These are phyloP conservation scores for Alligator sinensis DNA, from an alignment of 2,113 vertebrate species.

Conservation along the genomic window DNA sequence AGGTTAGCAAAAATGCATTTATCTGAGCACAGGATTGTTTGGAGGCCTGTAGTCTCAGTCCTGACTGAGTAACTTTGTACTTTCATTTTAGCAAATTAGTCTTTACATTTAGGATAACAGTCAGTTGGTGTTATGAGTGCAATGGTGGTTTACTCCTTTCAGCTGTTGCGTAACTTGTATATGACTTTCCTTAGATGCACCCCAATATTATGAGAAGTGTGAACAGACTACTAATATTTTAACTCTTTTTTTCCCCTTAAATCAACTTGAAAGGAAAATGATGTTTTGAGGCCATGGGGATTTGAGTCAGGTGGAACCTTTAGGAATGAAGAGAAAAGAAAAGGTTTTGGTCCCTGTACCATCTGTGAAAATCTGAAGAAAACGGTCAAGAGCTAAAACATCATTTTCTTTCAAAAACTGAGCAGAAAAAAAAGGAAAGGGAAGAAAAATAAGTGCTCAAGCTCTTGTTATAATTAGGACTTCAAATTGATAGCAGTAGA, in stretches of 20 bases:
- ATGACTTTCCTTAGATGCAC: not conserved
- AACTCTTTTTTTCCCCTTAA: slow-evolving; percentile 4
- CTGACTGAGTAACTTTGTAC: not conserved
- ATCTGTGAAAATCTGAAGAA: not conserved
- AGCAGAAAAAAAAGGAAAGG: not conserved
- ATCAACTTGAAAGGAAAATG: not conserved
- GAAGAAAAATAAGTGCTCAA: not conserved
- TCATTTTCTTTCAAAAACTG: not conserved
- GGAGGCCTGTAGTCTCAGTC: not conserved
- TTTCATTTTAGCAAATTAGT: not conserved
- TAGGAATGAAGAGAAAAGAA: slow-evolving; percentile 9
- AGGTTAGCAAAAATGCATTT: not conserved
- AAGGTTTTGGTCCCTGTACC: slow-evolving; percentile 37
- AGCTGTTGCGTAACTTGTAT: not conserved
- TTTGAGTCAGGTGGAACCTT: slow-evolving; percentile 19
- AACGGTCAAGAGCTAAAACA: not conserved
- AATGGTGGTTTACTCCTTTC: not conserved
- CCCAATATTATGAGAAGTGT: not conserved
- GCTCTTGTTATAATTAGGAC: slow-evolving; percentile 16
- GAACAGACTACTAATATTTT: not conserved
- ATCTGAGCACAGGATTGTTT: not conserved
- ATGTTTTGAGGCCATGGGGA: not conserved
- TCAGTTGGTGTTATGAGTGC: not conserved
- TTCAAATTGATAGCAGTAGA: not conserved
- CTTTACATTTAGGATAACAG: not conserved